Base-by-base conservation (phyloP, 2,113 vertebrate genomes). In the Hemiscyllium ocellatum region DNA sequence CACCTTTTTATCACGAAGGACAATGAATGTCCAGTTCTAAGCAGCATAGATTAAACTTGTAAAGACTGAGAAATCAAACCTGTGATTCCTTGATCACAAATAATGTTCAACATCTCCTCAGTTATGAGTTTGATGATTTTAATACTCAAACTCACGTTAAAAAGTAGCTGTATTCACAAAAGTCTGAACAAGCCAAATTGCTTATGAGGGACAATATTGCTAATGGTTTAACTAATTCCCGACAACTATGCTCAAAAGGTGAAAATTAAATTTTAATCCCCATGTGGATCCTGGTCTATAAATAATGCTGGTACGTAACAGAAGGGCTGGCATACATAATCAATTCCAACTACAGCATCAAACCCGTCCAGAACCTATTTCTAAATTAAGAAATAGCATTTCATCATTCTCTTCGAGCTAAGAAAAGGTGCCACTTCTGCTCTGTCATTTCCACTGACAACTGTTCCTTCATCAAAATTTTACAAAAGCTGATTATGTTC, bases 401-500 rank as follows among this genome's bases (percentile, higher is more conserved):
- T 94, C 65, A 20, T 69, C 91, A 13, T 42, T 68, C 50, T 61
- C 20, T 66, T 69, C 37, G 22, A 68, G 65, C 65, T 69, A 94
- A 20, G 65, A 69, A 69, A 68, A 94, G 65, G 56, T 94, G 33
- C 1, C 91, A 94, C n/a, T 69, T 69, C 10, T 94, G 33, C 17
- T 66, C 69, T 42, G 65, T n/a, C 47, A 69, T 26, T 94, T 94
- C 65, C 37, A 26, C n/a, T 94, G 65, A 37, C 91, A 94, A 47
- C 91, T 94, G 91, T 68, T 94, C 66, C 20, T 94, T 94, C 33
- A 94, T 94, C 69, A 94, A 94, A 68, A 69, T 94, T 94, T 94
- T 69, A 94, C 56, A 69, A 7, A 26, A n/a, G 65, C 19, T 37
- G 22, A 70, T 47, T 47, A 47, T 94, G 91, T 70, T 47, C 91